Evolutionary conservation across 1,140 invertebrate genomes (phyloP).

Genomic region (Drosophila dunni): DNA sequence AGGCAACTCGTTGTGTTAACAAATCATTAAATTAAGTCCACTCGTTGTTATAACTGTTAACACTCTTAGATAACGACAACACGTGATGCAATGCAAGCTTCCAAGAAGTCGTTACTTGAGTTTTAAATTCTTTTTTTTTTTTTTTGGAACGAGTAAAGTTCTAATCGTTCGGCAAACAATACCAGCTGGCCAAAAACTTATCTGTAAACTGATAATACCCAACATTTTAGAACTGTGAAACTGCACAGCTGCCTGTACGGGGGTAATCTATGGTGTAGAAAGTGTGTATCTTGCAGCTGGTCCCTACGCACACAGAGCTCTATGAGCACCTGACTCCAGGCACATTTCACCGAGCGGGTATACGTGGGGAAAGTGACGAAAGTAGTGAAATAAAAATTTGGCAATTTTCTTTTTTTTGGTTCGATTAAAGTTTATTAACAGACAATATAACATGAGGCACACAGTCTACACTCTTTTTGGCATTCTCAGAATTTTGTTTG

Average conservation of each 20-base stretch:
- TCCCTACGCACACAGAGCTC: too few species aligned
- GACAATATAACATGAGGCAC: slow-evolving; percentile 16
- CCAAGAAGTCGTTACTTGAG: neutral
- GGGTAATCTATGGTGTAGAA: slow-evolving; percentile 17
- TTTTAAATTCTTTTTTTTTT: too few species aligned
- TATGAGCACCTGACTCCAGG: neutral
- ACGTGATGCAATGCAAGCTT: neutral
- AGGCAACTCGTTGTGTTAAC: neutral
- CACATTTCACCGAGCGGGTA: neutral
- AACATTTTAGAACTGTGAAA: neutral
- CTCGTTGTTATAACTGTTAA: neutral
- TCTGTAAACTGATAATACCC: slow-evolving; percentile 14
- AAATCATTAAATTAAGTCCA: too few species aligned
- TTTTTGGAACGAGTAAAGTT: neutral
- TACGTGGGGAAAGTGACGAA: neutral
- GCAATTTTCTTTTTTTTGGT: neutral
- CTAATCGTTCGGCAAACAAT: neutral
- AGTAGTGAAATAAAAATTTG: neutral
- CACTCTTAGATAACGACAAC: neutral
- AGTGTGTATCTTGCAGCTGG: neutral
- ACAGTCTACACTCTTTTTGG: slow-evolving; percentile 1
- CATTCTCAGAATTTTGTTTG: slow-evolving; percentile 5
- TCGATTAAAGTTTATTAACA: slow-evolving; percentile 10
- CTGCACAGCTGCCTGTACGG: slow-evolving; percentile 16
- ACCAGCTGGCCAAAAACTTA: slow-evolving; percentile 1